Conservation (phyloP, 2,888 invertebrate genomes). For the Eumerus sabulonum region DNA sequence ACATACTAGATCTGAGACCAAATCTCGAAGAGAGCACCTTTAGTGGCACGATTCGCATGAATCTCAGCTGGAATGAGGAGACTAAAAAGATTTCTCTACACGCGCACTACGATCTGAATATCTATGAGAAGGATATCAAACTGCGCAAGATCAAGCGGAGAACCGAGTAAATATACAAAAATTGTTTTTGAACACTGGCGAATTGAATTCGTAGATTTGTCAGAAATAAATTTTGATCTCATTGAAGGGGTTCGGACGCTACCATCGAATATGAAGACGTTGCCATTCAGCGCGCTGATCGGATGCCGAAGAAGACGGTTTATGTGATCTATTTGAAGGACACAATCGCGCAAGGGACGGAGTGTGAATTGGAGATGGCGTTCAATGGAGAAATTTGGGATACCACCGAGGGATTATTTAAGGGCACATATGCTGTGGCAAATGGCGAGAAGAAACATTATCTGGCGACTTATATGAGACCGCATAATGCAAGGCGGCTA, state of each 20-base stretch:
- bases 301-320: constrained; percentile 82
- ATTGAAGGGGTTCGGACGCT: constrained; percentile 53
- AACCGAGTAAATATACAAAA: constrained; percentile 69
- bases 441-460: constrained; percentile 79
- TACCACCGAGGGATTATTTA: constrained; percentile 85
- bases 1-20: constrained; percentile 84
- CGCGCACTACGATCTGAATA: constrained; percentile 83
- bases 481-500: constrained; percentile 86
- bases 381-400: constrained; percentile 85
- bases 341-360: constrained; percentile 80
- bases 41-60: constrained; percentile 85
- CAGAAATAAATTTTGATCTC: constrained; percentile 66
- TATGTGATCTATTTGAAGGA: constrained; percentile 83
- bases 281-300: constrained; percentile 78
- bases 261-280: constrained; percentile 69
- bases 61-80: constrained; percentile 83
- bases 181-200: constrained; percentile 54
- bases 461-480: constrained; percentile 85
- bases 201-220: constrained; percentile 62
- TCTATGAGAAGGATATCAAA: constrained; percentile 80
- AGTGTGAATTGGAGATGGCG: constrained; percentile 83
- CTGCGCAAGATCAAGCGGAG: constrained; percentile 74
- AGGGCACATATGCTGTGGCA: constrained; percentile 82
- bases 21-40: constrained; percentile 83
- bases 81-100: constrained; percentile 84